Conservation (phyloP, 1,140 invertebrate genomes). For the Meloidogyne chitwoodi region DNA sequence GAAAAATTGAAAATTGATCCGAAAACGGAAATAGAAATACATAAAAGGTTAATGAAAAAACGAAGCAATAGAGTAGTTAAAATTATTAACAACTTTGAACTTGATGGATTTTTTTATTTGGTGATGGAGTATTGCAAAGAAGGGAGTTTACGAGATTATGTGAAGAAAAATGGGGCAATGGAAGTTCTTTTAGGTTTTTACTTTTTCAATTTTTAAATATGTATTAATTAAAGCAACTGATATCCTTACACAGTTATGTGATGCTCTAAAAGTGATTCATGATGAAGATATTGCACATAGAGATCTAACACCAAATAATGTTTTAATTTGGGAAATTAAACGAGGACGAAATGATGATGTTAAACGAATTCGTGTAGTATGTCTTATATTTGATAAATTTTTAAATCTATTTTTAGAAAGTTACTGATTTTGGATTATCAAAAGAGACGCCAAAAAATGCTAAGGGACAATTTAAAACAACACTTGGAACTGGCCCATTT, state of each 20-base stretch:
- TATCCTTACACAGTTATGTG: constrained; percentile 9
- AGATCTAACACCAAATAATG: constrained; percentile 19
- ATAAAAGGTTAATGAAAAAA: constrained; percentile 5
- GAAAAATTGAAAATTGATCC: background rate
- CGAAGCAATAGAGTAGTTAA: constrained; percentile 7
- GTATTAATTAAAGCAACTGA: constrained; percentile 7
- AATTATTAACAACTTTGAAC: constrained; percentile 2
- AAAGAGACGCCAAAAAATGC: constrained; percentile 9
- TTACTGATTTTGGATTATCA: constrained; percentile 24
- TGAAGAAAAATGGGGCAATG: constrained; percentile 1
- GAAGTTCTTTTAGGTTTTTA: constrained; percentile 15
- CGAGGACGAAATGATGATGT: background rate
- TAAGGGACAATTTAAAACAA: constrained; percentile 10
- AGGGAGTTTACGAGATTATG: constrained; percentile 18
- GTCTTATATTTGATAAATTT: background rate
- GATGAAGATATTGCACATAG: constrained; percentile 18
- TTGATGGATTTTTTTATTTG: background rate
- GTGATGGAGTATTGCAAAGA: constrained; percentile 28
- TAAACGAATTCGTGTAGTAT: constrained; percentile 16
- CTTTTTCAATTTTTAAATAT: background rate
- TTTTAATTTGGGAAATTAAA: constrained; percentile 15
- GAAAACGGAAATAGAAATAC: constrained; percentile 18
- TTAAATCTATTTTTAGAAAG: constrained; percentile 13
- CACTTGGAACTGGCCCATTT: constrained; percentile 21
- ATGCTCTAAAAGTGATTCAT: constrained; percentile 20